Base-by-base conservation (phyloP, 2,888 invertebrate genomes). In the Tachina grossa region DNA sequence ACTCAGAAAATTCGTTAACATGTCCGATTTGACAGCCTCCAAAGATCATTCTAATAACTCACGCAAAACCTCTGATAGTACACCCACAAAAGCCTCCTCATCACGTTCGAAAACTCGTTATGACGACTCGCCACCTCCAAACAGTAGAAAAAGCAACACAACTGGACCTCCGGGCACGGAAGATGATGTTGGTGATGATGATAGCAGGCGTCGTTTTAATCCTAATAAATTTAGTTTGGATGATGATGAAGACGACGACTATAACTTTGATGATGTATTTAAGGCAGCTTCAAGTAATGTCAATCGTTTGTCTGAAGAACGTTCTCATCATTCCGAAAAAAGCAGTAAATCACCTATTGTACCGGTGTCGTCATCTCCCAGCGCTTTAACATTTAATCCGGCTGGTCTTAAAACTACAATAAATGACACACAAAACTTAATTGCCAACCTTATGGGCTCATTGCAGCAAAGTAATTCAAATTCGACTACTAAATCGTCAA, bases 241-340 rank as follows among this genome's bases (percentile, higher is more conserved):
- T 82, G 94, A 95, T n/a, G 95, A 95, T 87, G 96, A 96, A 80
- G 95, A 95, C 82, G 97, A 97, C 88, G 97, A 97, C 89, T 97
- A 97, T 88, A 95, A 95, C n/a, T 96, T 96, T 86, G 96, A 97
- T 88, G 97, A 97, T 91, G 96, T 96, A 59, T 96, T 96, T 88
- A 95, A 96, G 91, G 96, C 96, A 0, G 96, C 95, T 0, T 95
- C 95, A 1, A 95, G 95, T 89, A 96, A 96, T 90, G 95, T 96
- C 0, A 95, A 95, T 83, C 94, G 95, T 91, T 94, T 94, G 8
- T 78, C 94, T 0, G 88, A 88, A 89, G 86, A 87, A 74, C 86
- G 79, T 59, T 83, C 84, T 19, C 84, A 83, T 1, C 87, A 87
- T 63, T 87, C 88, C 8, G 84, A 81, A 31, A 75, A 41, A 87